Evolutionary conservation across 2,888 invertebrate species (phyloP), one percentile per base, ranked within the genome.

Genomic region (Pycnomerus fuliginosus): DNA sequence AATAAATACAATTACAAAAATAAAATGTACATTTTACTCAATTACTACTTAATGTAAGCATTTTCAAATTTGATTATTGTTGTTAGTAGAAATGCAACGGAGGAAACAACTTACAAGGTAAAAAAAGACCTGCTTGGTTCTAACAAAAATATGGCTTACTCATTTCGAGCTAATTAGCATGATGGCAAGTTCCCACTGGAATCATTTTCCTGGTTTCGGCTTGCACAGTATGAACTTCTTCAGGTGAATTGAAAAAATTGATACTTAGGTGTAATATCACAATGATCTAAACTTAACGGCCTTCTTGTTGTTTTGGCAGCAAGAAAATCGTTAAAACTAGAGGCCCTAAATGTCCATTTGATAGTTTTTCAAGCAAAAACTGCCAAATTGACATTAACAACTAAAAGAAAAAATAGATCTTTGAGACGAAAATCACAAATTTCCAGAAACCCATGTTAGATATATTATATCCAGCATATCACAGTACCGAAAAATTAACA

Each of bases 1-100:
- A 67, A 67, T 63, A 67, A 67, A 67, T 65, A 67, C 64, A 67
- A 47, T 55, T 54, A 68, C 66, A 69, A 68, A 69, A 69, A 69
- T 68, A 68, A 67, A 65, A 63, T 65, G 58, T 66, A 67, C 66
- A 67, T 48, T 58, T 38, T 62, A n/a, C n/a, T 59, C 43, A 61
- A 54, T 58, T 61, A 53, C 55, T 62, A 64, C 58, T 58, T 62
- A 61, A 59, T 56, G 55, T 62, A 63, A 63, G 58, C 59, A 62
- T 57, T 51, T 44, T 48, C 37, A 35, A 46, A 41, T 46, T 46
- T 46, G 46, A 46, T 46, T 46, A 46, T 41, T 36, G 35, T 41
- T 40, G 32, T 32, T 41, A 25, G 36, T 39, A 34, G 16, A 45
- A 45, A 31, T 36, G 40, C 40, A 41, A 40, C 10, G 25, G 15